Base-by-base conservation (phyloP, 2,797 vertebrate genomes). In the Telmatherina bonti region DNA sequence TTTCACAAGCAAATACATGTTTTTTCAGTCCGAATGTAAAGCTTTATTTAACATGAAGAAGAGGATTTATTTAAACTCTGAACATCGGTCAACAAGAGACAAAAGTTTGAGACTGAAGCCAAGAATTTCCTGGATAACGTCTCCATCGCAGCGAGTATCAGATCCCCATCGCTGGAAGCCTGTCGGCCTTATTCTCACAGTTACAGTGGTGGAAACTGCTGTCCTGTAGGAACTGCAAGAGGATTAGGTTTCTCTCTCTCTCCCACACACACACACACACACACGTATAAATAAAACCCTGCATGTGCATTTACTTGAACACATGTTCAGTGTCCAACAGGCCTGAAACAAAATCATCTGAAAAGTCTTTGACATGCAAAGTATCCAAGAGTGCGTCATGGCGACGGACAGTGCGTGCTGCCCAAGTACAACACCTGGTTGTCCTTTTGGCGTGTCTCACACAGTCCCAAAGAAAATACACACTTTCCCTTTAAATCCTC, bases 281-380 rank as follows among this genome's bases (percentile, higher is more conserved):
- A 22, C 22, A 49, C 1, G 72, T 26, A 70, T 10, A 74, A 24
- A 70, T 12, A 10, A 43, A 18, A n/a, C 20, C 26, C 20, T 29
- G 47, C 74, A 43, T 13, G 20, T 13, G 11, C 55, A 52, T 29
- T 11, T 10, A 62, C 1, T 24, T 16, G 33, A 63, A 58, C 7
- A 18, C 31, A 60, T 7, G 13, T 7, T 3, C 49, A 57, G n/a
- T n/a, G 20, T 41, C 62, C 49, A 70, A 1, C 38, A 31, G 18
- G 54, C 41, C 43, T 71, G 88, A 85, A 88, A 89, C 60, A 33
- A 3, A 72, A 80, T 74, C 62, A 79, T 27, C 72, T 31, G 22
- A 43, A 72, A 67, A 65, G 31, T 36, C 38, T 65, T 0, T 26
- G n/a, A 61, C 30, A 18, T 59, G 47, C 47, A 22, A 20, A 16